phyloP scores from a whole-genome alignment of 1,140 invertebrate species.

The Aphelenchoides fujianensis region DNA sequence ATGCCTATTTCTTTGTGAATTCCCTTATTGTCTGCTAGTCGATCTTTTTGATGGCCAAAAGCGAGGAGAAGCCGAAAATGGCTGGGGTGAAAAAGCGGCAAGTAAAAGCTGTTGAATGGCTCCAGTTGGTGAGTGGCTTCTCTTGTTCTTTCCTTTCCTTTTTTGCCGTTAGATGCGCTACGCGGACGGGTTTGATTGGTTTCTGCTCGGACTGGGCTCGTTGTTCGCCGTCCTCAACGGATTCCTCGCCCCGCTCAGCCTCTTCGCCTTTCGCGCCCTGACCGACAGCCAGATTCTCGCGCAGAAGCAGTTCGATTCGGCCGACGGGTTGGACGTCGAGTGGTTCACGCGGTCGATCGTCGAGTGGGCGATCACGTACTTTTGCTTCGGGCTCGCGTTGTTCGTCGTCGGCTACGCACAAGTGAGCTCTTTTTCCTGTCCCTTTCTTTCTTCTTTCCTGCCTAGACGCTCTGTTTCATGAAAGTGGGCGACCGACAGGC shows the following conservation, averaged over 20 bases:
- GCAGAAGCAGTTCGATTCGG: background rate
- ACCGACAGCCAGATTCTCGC: slow-evolving; percentile 14
- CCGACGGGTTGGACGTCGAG: background rate
- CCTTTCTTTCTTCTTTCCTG: background rate
- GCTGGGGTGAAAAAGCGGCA: too few species aligned
- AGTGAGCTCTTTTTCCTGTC: background rate
- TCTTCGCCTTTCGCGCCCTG: slow-evolving; percentile 2
- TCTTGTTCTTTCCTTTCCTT: too few species aligned
- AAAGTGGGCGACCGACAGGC: slow-evolving; percentile 22
- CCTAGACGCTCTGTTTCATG: slow-evolving; percentile 19
- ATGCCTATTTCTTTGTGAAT: too few species aligned
- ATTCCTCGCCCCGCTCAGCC: slow-evolving; percentile 9
- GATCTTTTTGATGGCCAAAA: too few species aligned
- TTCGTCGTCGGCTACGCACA: slow-evolving; percentile 8
- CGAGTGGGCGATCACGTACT: slow-evolving; percentile 10
- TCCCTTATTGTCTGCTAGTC: too few species aligned
- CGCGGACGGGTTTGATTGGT: slow-evolving; percentile 15
- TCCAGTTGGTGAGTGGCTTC: too few species aligned
- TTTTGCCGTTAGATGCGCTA: slow-evolving; percentile 22
- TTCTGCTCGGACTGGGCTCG: slow-evolving; percentile 3
- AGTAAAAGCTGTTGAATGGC: too few species aligned
- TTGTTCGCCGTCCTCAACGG: slow-evolving; percentile 10
- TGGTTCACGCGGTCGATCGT: slow-evolving; percentile 10
- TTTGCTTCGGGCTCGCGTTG: slow-evolving; percentile 7
- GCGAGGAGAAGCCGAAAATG: too few species aligned